phyloP scores from a whole-genome alignment of 2,113 vertebrate genomes.

The Peromyscus leucopus region DNA sequence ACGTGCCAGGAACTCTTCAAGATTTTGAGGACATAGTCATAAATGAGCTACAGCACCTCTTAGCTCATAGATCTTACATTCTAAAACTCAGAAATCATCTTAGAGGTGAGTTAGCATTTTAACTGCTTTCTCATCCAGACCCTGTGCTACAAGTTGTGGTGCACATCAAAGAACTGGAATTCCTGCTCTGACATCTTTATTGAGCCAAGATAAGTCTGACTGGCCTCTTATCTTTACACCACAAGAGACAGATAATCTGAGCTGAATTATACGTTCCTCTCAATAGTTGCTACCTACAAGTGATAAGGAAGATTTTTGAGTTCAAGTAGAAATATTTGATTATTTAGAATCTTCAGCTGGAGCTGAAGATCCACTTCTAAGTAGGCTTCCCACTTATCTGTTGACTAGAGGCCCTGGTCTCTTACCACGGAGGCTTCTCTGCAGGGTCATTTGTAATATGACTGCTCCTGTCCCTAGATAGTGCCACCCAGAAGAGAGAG shows the following conservation, averaged over 20 bases:
- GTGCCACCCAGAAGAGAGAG: not conserved
- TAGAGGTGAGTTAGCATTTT: slow-evolving; percentile 25
- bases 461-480: not conserved
- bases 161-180: not conserved
- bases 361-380: not conserved
- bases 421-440: not conserved
- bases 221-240: not conserved
- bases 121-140: not conserved
- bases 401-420: not conserved
- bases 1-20: not conserved
- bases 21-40: not conserved
- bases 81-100: not conserved
- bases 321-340: not conserved
- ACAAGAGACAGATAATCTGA: not conserved
- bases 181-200: not conserved
- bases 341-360: not conserved
- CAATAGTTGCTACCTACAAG: not conserved
- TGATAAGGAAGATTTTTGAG: not conserved
- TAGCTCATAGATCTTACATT: slow-evolving; percentile 29
- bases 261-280: not conserved
- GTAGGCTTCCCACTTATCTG: not conserved
- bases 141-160: not conserved
- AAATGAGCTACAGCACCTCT: not conserved
- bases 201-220: not conserved
- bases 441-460: not conserved